These are phyloP conservation scores for Porites lutea DNA, from an alignment of 64 coral and sea anemone species.

Conservation along the genomic window DNA sequence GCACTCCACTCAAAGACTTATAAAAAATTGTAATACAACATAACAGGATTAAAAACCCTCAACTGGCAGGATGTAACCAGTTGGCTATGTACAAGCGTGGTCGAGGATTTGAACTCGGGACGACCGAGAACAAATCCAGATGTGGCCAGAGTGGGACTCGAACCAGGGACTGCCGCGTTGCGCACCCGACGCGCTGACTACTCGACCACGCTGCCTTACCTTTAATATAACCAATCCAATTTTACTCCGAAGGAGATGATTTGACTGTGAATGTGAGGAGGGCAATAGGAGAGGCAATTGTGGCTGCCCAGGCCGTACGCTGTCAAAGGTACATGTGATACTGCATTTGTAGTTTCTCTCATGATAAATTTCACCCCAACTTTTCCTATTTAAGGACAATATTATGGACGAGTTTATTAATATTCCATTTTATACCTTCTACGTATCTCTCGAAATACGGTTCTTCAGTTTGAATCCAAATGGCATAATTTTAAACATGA, in stretches of 20 bases:
- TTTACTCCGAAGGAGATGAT: slow-evolving; percentile 5
- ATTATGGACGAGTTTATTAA: not conserved
- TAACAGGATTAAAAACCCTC: no score
- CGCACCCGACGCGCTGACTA: not conserved
- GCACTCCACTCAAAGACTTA: no score
- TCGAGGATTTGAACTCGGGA: no score
- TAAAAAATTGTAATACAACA: no score
- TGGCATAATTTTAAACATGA: no score
- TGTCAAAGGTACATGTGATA: not conserved
- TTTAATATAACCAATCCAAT: slow-evolving; percentile 17
- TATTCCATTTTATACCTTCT: not conserved
- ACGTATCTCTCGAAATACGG: not conserved
- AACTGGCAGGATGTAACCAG: no score
- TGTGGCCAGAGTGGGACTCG: no score
- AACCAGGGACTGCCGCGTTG: no score
- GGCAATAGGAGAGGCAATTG: not conserved
- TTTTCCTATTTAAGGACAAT: not conserved
- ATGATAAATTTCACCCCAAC: not conserved
- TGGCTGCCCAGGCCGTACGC: slow-evolving; percentile 4
- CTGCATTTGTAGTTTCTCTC: not conserved
- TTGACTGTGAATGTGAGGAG: not conserved
- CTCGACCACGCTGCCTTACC: slow-evolving; percentile 1
- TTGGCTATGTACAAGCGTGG: no score
- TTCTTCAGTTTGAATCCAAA: not conserved
- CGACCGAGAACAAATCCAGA: no score